phyloP scores from a whole-genome alignment of 2,113 vertebrate genomes.

The Galemys pyrenaicus region DNA sequence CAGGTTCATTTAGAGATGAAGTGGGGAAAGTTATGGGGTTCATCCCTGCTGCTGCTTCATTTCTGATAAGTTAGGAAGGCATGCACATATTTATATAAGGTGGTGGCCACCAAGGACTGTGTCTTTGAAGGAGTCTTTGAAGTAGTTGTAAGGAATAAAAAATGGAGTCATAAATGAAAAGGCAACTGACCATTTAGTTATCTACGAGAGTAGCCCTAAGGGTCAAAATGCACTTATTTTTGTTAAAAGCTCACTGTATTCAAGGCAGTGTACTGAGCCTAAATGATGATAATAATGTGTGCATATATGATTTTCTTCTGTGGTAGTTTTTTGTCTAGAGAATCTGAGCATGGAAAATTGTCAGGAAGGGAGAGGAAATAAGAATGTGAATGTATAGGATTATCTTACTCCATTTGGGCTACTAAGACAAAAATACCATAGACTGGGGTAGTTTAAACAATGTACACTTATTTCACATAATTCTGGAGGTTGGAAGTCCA shows the following conservation, averaged over 20 bases:
- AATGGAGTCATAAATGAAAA: neutral
- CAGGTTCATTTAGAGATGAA: neutral
- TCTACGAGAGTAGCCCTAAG: neutral
- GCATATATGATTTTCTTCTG: neutral
- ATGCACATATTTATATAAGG: too few species aligned
- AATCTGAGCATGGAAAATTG: neutral
- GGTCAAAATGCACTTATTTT: neutral
- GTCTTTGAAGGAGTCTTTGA: neutral
- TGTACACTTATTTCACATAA: too few species aligned
- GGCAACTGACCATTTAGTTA: neutral
- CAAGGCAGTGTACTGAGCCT: neutral
- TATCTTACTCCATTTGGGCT: neutral
- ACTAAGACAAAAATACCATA: neutral
- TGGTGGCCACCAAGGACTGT: neutral
- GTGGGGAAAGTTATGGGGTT: neutral
- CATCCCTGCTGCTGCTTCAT: neutral
- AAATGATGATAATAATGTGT: neutral
- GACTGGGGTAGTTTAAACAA: too few species aligned
- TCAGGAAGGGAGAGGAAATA: neutral
- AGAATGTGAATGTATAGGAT: neutral
- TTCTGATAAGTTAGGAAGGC: neutral
- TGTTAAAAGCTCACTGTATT: neutral
- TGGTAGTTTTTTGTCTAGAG: neutral
- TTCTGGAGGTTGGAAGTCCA: too few species aligned
- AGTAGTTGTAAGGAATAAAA: neutral